A percentile compares a stretch with the other conserved stretches of the same genome.
Conservation (phyloP, 2,797 vertebrate genomes). For the Podarcis siculus region DNA sequence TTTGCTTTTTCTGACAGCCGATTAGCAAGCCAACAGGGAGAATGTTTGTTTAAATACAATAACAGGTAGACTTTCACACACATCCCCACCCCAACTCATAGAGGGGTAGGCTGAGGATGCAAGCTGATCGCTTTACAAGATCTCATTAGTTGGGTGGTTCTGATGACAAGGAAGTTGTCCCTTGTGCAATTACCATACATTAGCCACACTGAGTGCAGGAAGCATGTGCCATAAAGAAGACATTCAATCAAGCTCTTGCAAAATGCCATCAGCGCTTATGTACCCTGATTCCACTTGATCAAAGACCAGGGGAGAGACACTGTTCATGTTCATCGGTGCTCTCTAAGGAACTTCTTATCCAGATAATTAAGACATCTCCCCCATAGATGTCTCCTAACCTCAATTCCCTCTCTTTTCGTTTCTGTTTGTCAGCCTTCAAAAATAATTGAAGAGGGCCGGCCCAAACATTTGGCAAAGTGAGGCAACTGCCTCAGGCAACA, state of each 20-base stretch:
- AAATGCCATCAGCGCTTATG: not conserved
- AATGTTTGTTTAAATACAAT: not conserved
- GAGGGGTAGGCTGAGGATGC: not conserved
- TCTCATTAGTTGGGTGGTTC: slow-evolving; percentile 25
- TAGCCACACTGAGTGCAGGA: slow-evolving; percentile 21
- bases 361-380: not conserved
- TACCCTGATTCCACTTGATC: not conserved
- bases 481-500: too few relatives aligned
- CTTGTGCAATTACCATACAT: not conserved
- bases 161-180: slow-evolving; percentile 9
- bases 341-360: not conserved
- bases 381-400: not conserved
- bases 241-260: not conserved
- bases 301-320: not conserved
- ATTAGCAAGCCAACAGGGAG: not conserved
- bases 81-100: too few relatives aligned
- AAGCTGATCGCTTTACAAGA: slow-evolving; percentile 20
- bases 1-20: not conserved
- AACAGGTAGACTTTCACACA: not conserved
- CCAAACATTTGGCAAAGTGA: not conserved
- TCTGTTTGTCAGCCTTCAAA: too few relatives aligned
- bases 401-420: not conserved
- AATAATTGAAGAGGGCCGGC: too few relatives aligned
- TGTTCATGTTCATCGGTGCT: not conserved
- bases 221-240: slow-evolving; percentile 31